Conservation (phyloP, 2,113 vertebrate genomes). For the Oncorhynchus kisutch region DNA sequence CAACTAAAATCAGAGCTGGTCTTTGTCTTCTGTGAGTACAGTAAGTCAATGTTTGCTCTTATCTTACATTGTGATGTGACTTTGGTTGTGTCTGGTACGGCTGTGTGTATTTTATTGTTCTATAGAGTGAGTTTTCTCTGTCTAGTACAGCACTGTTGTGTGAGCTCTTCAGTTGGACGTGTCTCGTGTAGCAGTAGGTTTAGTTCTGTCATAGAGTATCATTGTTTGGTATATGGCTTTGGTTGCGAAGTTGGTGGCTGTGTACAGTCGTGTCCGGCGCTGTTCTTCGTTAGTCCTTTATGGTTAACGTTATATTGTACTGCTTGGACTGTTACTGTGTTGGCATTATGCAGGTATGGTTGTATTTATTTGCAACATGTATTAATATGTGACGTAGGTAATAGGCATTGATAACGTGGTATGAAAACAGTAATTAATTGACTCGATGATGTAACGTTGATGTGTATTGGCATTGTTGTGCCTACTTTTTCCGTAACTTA, state of each 20-base stretch:
- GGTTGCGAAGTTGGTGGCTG: background rate
- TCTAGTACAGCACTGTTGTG: background rate
- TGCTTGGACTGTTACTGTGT: background rate
- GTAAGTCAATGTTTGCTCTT: constrained; percentile 2
- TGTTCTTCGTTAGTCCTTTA: background rate
- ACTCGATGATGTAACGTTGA: background rate
- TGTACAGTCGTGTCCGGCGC: background rate
- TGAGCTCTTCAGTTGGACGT: background rate
- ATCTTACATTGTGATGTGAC: background rate
- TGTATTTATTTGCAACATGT: constrained; percentile 1
- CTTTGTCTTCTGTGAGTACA: background rate
- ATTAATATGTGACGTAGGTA: too few species aligned
- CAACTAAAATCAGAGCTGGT: background rate
- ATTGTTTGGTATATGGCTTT: background rate
- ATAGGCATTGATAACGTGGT: too few species aligned
- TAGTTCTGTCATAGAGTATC: background rate
- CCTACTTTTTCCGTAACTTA: background rate
- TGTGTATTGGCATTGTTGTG: background rate
- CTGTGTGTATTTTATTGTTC: background rate
- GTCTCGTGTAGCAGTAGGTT: background rate
- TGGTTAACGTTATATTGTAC: background rate
- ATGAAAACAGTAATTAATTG: too few species aligned
- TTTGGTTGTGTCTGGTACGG: background rate
- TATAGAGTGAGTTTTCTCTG: background rate
- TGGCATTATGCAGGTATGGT: background rate